Evolutionary conservation across 2,888 invertebrate species (phyloP), one percentile per base, ranked within the genome.

Genomic region (Zaprionus obscuricornis): DNA sequence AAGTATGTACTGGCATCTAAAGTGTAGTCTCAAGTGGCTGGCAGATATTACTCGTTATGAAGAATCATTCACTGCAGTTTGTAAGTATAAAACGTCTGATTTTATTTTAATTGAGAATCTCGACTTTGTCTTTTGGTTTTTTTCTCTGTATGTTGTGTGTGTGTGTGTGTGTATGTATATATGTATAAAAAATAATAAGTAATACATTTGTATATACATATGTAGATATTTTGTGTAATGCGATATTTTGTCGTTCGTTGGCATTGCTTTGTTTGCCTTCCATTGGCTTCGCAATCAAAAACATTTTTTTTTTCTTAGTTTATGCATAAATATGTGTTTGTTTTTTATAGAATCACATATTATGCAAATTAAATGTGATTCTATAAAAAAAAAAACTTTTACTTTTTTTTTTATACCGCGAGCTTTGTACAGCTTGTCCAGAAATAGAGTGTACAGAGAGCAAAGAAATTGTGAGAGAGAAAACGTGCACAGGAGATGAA

Each of bases 231-330:
- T n/a, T n/a, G n/a, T n/a, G n/a, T n/a, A n/a, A n/a, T n/a, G n/a
- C n/a, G n/a, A n/a, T n/a, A n/a, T 82, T 66, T 82, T 78, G 77
- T 75, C 66, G 74, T 77, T 68, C 74, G 74, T 75, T 77, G 76
- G 66, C 57, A 51, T 63, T 52, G 49, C 22, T 43, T 54, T 33
- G 20, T 8, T 1, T 17, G 3, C n/a, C 22, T n/a, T 43, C 37
- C 40, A 46, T 46, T 55, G 18, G 39, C 31, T 18, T 37, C 37
- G 34, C 27, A 42, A 22, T 26, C 40, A 22, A 47, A 47, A 24
- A 8, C 31, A 11, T 55, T 40, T 34, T 36, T 47, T 33, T 26
- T 34, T 56, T 37, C 46, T 59, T 14, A 34, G 34, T 51, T 42
- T 20, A 47, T 64, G 37, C 58, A 8, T 24, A 34, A 24, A 17